Conservation (phyloP, 2,797 vertebrate genomes). For the Propithecus deckenii region DNA sequence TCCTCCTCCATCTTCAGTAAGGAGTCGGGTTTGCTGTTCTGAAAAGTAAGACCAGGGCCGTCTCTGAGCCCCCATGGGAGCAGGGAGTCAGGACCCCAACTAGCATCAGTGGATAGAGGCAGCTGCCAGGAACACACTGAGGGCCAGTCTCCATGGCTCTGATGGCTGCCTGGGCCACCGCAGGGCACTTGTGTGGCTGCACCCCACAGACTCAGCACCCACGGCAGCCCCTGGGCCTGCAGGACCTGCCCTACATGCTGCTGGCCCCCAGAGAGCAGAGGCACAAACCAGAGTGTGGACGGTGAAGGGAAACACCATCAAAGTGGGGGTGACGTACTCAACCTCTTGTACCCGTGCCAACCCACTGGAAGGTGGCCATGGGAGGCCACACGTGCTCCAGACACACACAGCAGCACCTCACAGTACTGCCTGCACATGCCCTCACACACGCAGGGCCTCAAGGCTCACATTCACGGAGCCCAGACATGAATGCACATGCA, state of each 20-base stretch:
- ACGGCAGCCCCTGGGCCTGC: background rate
- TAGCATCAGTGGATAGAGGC: background rate
- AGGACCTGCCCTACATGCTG: background rate
- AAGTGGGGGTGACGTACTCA: background rate
- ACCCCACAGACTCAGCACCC: background rate
- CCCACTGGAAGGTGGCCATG: too few relatives aligned
- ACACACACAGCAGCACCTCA: background rate
- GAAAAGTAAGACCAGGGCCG: conserved; percentile 75
- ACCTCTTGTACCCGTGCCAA: background rate
- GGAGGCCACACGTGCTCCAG: background rate
- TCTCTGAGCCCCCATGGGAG: background rate
- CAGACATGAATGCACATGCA: accelerated
- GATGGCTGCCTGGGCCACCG: background rate
- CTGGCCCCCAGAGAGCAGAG: background rate
- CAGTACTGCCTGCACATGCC: background rate
- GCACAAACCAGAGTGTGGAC: background rate
- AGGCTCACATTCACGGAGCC: background rate
- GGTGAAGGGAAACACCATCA: too few relatives aligned
- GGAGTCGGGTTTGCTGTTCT: conserved; percentile 99
- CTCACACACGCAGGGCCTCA: background rate
- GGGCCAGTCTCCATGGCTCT: background rate
- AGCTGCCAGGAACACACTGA: background rate
- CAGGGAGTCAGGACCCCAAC: background rate
- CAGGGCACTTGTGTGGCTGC: background rate
- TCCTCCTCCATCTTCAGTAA: conserved; percentile 99